Evolutionary conservation across 35 echinoderm and acorn worm species (phyloP), one percentile per base, ranked within the genome.

Genomic region (Holothuria glaberrima): DNA sequence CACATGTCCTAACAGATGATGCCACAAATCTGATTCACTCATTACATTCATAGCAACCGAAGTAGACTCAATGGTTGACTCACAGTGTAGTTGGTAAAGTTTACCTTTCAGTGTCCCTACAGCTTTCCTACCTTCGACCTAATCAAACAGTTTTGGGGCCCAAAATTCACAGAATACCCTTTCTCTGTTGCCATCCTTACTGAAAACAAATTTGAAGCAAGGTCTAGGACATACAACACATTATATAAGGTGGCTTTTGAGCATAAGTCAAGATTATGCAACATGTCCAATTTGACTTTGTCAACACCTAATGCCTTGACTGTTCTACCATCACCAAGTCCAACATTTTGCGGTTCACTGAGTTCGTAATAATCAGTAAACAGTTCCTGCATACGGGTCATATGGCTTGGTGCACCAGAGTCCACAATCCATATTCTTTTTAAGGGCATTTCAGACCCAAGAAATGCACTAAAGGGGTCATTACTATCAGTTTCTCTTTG

Each of bases 321-420:
- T n/a, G n/a, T n/a, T n/a, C n/a, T n/a, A n/a, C n/a, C n/a, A n/a
- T n/a, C n/a, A n/a, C n/a, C n/a, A n/a, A n/a, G n/a, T n/a, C n/a
- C n/a, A n/a, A n/a, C n/a, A n/a, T n/a, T 72, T 14, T 72, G 30
- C 16, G 30, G 68, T 72, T 72, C 68, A 29, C 30, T 32, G n/a
- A 72, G 69, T 32, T 31, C 69, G 31, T 29, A 0, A 32, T 72
- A 72, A 72, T 72, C 30, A 72, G 17, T 30, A 29, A 72, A 72
- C 69, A 72, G 24, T 72, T 72, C 69, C 18, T 72, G 27, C 0
- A 72, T 18, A 31, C 69, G 6, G 27, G 69, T 32, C 69, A 35
- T 72, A 72, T 72, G 30, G 34, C 69, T 72, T 72, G 69, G 30
- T 72, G 5, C 69, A 72, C 69, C 69, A 72, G 0, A 72, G 17